phyloP scores from a whole-genome alignment of 2,888 invertebrate genomes.

The Caradrina clavipalpis region DNA sequence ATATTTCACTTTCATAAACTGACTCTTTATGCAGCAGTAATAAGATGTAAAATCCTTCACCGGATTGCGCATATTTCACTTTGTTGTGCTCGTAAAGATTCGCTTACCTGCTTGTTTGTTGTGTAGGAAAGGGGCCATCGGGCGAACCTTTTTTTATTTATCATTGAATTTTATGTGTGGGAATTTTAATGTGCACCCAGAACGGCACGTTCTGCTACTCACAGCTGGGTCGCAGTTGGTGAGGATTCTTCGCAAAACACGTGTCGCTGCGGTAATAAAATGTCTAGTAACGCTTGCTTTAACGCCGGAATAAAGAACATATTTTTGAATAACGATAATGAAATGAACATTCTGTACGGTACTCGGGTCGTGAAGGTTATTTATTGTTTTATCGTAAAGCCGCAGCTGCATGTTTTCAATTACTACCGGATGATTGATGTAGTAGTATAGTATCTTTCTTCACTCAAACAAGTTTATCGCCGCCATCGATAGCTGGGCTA shows the following conservation, averaged over 20 bases:
- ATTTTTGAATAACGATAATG: slow-evolving; percentile 66
- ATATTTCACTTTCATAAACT: slow-evolving; percentile 76
- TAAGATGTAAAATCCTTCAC: slow-evolving; percentile 85
- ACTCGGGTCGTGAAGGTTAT: slow-evolving; percentile 64
- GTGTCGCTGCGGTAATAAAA: slow-evolving; percentile 81
- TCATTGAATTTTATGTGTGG: slow-evolving; percentile 89
- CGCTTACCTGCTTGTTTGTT: slow-evolving; percentile 91
- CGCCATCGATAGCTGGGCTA: slow-evolving; percentile 81
- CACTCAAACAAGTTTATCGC: slow-evolving; percentile 85
- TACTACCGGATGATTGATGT: slow-evolving; percentile 84
- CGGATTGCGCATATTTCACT: slow-evolving; percentile 84
- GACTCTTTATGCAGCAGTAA: slow-evolving; percentile 77
- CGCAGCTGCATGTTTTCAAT: slow-evolving; percentile 85
- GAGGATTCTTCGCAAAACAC: slow-evolving; percentile 84
- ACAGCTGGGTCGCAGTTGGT: slow-evolving; percentile 87
- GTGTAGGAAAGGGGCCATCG: slow-evolving; percentile 86
- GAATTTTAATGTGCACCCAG: slow-evolving; percentile 88
- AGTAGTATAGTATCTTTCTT: slow-evolving; percentile 76
- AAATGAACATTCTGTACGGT: slow-evolving; percentile 66
- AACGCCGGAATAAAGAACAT: slow-evolving; percentile 59
- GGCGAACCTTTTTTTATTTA: slow-evolving; percentile 83
- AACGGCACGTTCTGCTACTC: slow-evolving; percentile 88
- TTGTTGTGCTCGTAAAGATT: slow-evolving; percentile 87
- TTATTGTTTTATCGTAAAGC: slow-evolving; percentile 77
- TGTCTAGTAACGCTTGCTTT: slow-evolving; percentile 66